A percentile compares a stretch with the other conserved stretches of the same genome.
phyloP scores from a whole-genome alignment of 2,888 invertebrate species.

The Philereme vetulata region DNA sequence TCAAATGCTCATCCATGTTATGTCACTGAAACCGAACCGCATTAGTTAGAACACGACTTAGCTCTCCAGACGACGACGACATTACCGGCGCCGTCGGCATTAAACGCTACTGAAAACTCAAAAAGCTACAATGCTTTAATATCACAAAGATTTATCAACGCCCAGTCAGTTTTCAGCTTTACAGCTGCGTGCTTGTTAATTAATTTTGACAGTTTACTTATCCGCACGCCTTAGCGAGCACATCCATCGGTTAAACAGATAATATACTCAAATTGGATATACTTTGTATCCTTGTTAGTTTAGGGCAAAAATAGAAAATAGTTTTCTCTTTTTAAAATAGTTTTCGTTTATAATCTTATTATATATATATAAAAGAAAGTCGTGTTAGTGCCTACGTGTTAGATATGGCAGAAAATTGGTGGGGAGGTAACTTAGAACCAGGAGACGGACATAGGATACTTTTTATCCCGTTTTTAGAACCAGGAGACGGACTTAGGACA shows the following conservation, averaged over 20 bases:
- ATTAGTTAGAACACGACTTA: constrained; percentile 77
- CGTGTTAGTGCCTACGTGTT: too few relatives aligned
- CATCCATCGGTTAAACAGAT: constrained; percentile 60
- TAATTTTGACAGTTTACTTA: constrained; percentile 79
- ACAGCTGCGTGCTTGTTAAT: constrained; percentile 63
- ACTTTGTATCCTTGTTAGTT: constrained; percentile 68
- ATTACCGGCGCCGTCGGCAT: constrained; percentile 61
- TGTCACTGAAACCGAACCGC: constrained; percentile 66
- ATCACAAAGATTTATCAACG: constrained; percentile 48
- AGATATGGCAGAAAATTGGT: too few relatives aligned
- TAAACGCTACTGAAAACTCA: constrained; percentile 50
- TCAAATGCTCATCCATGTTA: constrained; percentile 57
- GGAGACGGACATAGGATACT: too few relatives aligned
- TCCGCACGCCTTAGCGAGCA: constrained; percentile 60
- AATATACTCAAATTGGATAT: constrained; percentile 66
- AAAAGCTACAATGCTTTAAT: constrained; percentile 59
- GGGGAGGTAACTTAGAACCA: too few relatives aligned
- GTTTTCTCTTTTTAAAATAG: constrained; percentile 49
- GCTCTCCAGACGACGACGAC: constrained; percentile 63
- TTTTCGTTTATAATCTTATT: constrained; percentile 32
- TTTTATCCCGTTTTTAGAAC: too few relatives aligned
- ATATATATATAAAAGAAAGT: too few relatives aligned
- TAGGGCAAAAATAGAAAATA: constrained; percentile 56
- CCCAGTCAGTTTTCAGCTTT: constrained; percentile 56
- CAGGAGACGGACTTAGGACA: too few relatives aligned